These are phyloP conservation scores for Chalcosyrphus nemorum DNA, from an alignment of 2,888 invertebrate genomes.

Conservation along the genomic window DNA sequence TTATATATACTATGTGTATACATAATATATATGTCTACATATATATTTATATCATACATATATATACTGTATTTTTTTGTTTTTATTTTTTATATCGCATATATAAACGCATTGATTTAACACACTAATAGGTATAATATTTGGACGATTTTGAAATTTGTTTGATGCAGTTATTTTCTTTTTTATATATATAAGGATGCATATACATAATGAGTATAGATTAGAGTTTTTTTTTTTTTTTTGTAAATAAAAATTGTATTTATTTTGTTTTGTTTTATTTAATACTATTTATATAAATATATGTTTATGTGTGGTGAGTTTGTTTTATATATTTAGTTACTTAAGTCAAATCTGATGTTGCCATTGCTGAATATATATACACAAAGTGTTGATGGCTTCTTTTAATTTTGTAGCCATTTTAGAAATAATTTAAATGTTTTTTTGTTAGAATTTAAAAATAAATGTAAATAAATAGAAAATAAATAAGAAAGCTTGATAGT, in stretches of 20 bases:
- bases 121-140: conserved; percentile 70
- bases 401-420: neutral
- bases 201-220: conserved; percentile 66
- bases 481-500: conserved; percentile 17
- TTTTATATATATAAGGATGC: conserved; percentile 42
- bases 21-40: conserved; percentile 57
- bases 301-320: conserved; percentile 37
- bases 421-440: neutral
- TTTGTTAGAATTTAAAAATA: neutral
- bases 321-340: conserved; percentile 11
- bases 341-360: conserved; percentile 45
- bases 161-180: conserved; percentile 59
- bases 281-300: conserved; percentile 54
- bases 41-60: conserved; percentile 56
- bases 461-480: neutral
- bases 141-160: conserved; percentile 72
- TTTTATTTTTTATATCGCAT: conserved; percentile 43
- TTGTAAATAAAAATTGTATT: conserved; percentile 64
- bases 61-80: conserved; percentile 45
- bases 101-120: conserved; percentile 62
- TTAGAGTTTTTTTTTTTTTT: too few species aligned
- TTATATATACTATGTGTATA: conserved; percentile 64
- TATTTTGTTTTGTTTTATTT: neutral
- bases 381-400: conserved; percentile 40
- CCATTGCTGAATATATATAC: conserved; percentile 62